phyloP scores from a whole-genome alignment of 2,113 vertebrate genomes.

The Lophura nycthemera region DNA sequence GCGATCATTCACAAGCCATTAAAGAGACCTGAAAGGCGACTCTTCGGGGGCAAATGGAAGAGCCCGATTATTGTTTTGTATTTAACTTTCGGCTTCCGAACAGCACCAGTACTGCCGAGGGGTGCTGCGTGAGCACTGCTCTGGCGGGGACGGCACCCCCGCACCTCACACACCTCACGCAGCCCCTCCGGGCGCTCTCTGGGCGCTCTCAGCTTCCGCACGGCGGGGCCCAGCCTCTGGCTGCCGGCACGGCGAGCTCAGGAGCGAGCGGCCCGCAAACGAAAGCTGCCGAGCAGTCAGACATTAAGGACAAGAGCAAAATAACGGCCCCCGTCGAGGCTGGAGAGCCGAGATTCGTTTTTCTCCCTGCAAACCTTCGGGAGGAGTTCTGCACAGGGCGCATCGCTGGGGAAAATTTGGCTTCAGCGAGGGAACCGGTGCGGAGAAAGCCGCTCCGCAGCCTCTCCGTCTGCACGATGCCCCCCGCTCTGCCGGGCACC shows the following conservation, averaged over 20 bases:
- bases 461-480: not conserved
- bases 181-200: not conserved
- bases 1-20: conserved; percentile 70
- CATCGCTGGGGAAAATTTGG: conserved; percentile 8
- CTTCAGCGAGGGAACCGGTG: not conserved
- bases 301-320: conserved; percentile 70
- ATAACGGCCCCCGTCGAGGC: conserved; percentile 61
- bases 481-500: not conserved
- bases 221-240: not conserved
- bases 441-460: not conserved
- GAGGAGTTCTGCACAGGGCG: conserved; percentile 7
- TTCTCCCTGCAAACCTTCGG: not conserved
- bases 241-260: conserved; percentile 74
- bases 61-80: not conserved
- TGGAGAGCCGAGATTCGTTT: conserved; percentile 45
- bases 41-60: not conserved
- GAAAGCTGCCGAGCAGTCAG: conserved; percentile 79
- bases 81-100: conserved; percentile 2
- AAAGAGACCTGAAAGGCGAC: conserved; percentile 61
- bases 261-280: conserved; percentile 87
- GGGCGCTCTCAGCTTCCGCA: not conserved
- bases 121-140: not conserved
- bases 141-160: not conserved
- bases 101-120: not conserved
- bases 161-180: not conserved